Percentiles rank a stretch among this genome's conserved stretches.
These are phyloP conservation scores for Lontra canadensis DNA, from an alignment of 2,113 vertebrate species.

Conservation along the genomic window DNA sequence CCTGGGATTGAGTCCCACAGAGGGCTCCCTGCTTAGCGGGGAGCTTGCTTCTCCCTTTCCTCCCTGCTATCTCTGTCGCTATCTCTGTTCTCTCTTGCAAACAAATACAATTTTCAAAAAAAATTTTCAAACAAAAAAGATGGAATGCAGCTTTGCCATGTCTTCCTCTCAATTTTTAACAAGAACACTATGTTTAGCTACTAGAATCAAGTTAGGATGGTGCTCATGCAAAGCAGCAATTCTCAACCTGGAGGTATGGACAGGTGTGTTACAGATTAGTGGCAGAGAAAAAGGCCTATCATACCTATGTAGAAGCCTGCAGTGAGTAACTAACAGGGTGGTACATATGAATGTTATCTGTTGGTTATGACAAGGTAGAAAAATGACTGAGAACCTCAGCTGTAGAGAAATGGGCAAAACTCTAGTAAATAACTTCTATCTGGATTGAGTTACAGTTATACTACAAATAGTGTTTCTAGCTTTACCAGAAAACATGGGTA, in stretches of 20 bases:
- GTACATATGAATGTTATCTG: background rate
- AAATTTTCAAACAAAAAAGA: background rate
- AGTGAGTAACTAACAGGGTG: background rate
- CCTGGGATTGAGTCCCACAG: no score
- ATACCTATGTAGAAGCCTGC: background rate
- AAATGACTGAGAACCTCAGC: constrained; percentile 35
- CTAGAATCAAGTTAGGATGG: constrained; percentile 1
- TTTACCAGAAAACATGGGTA: constrained; percentile 37
- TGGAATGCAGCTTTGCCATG: background rate
- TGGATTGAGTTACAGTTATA: constrained; percentile 8
- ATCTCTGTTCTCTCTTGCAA: no score
- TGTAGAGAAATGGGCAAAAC: constrained; percentile 53
- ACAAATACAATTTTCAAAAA: no score
- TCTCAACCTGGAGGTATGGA: background rate
- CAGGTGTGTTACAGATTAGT: background rate
- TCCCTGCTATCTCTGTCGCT: no score
- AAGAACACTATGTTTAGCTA: constrained; percentile 5
- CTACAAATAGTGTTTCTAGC: constrained; percentile 6
- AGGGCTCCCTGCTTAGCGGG: no score
- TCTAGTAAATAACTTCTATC: constrained; percentile 7
- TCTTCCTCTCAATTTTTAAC: constrained; percentile 37
- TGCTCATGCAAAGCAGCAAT: background rate
- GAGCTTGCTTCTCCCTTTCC: no score
- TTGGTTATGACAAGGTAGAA: constrained; percentile 27
- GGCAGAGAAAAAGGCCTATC: background rate